Base-by-base conservation (phyloP, 2,888 invertebrate genomes). In the Troilus luridus region DNA sequence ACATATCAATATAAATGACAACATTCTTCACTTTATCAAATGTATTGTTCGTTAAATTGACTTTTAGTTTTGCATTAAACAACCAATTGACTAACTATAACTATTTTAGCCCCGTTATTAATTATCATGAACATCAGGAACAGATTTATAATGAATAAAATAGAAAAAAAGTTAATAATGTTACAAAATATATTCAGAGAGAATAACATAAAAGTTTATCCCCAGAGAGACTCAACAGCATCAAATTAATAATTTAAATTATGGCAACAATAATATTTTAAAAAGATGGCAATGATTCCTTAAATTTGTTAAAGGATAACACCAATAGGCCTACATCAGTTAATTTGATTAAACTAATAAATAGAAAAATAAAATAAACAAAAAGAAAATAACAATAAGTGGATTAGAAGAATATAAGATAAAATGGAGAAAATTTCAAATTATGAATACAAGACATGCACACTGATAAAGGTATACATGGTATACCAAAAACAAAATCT, bases 251-350 rank as follows among this genome's bases (percentile, higher is more conserved):
- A 77, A 58, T 56, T 85, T 21, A n/a, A 58, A 54, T 56, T 85
- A 85, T 85, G 85, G 85, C 85, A 56, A 85, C 56, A 85, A 85
- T 12, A 85, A 85, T n/a, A 56, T 14, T 56, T 85, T 12, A 56
- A 56, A 58, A 85, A 41, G 54, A 56, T 85, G 85, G 85, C 85
- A 85, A 85, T 85, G 54, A 56, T 56, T 67, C 85, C 56, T 85
- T 56, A 77, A 12, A 27, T 27, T 41, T 77, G 72, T 85, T 58
- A 58, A 85, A 85, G 56, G 54, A 81, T 81, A 85, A 85, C n/a
- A 56, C 85, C 56, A 85, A 58, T 77, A 77, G 19, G 27, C 9
- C 27, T 41, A 77, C 6, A 77, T 77, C 27, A 41, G 27, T 77
- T 41, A 77, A 77, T 41, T 77, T 77, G 72, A 77, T 77, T 27